phyloP scores from a whole-genome alignment of 2,797 vertebrate species.

The Ceyx erithaca region DNA sequence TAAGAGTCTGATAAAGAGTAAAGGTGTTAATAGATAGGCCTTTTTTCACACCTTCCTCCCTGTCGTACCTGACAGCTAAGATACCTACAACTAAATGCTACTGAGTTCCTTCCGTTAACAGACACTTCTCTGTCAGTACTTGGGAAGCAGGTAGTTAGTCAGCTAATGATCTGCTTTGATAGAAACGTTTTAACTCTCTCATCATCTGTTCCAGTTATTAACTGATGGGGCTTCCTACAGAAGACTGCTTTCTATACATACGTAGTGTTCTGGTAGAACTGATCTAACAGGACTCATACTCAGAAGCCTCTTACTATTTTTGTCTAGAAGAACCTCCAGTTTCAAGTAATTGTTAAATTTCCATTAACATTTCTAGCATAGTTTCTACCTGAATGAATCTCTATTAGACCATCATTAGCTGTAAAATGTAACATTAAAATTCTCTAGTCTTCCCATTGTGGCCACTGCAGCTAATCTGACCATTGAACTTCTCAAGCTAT shows the following conservation, averaged over 20 bases:
- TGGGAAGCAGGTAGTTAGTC: neutral
- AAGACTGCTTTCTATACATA: neutral
- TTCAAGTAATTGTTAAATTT: neutral
- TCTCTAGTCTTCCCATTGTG: neutral
- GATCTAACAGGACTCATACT: neutral
- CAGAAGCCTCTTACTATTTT: neutral
- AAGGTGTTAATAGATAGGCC: neutral
- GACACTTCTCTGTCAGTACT: neutral
- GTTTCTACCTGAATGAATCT: neutral
- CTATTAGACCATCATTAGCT: neutral
- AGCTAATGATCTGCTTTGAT: neutral
- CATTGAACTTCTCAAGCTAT: neutral
- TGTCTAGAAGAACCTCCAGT: neutral
- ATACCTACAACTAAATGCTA: neutral
- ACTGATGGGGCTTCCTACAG: neutral
- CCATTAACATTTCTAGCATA: neutral
- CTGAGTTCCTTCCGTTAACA: neutral
- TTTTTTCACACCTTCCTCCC: neutral
- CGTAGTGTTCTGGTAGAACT: neutral
- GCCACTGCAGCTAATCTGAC: neutral
- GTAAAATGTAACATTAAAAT: neutral
- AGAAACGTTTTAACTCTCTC: neutral
- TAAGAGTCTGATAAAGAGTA: neutral
- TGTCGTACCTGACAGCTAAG: neutral
- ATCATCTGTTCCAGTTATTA: neutral